These are phyloP conservation scores for Pteronotus mesoamericanus DNA, from an alignment of 2,797 vertebrate species.

Conservation along the genomic window DNA sequence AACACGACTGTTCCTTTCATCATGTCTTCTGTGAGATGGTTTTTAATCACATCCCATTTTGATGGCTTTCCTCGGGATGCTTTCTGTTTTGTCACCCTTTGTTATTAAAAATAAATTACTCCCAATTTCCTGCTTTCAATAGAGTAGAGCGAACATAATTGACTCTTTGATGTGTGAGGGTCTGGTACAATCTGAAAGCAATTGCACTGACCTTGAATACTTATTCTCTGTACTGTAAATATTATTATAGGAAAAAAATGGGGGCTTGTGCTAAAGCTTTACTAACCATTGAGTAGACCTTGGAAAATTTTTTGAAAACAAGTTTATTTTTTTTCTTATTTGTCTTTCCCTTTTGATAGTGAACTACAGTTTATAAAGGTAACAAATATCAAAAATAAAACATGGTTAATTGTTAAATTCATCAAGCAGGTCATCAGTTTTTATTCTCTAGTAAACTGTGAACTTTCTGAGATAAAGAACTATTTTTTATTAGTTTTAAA, in stretches of 20 bases:
- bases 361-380: constrained; percentile 15
- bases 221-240: constrained; percentile 50
- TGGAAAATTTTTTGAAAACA: constrained; percentile 29
- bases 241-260: constrained; percentile 28
- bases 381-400: neutral
- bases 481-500: neutral
- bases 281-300: neutral
- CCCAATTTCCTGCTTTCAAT: constrained; percentile 66
- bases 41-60: constrained; percentile 45
- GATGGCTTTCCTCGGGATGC: constrained; percentile 55
- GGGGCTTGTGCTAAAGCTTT: constrained; percentile 19
- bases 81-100: constrained; percentile 67
- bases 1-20: constrained; percentile 25
- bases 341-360: constrained; percentile 21
- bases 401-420: constrained; percentile 33
- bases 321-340: constrained; percentile 12
- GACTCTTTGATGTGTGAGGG: constrained; percentile 66
- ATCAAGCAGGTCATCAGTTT: neutral
- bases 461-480: neutral
- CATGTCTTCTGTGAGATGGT: constrained; percentile 52
- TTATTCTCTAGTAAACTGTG: constrained; percentile 9
- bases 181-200: constrained; percentile 58
- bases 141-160: constrained; percentile 66
- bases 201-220: constrained; percentile 62
- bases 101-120: constrained; percentile 76